Percentiles rank a stretch among this genome's conserved stretches.
Evolutionary conservation across 2,113 vertebrate genomes (phyloP).

Genomic region (Aepyceros melampus): DNA sequence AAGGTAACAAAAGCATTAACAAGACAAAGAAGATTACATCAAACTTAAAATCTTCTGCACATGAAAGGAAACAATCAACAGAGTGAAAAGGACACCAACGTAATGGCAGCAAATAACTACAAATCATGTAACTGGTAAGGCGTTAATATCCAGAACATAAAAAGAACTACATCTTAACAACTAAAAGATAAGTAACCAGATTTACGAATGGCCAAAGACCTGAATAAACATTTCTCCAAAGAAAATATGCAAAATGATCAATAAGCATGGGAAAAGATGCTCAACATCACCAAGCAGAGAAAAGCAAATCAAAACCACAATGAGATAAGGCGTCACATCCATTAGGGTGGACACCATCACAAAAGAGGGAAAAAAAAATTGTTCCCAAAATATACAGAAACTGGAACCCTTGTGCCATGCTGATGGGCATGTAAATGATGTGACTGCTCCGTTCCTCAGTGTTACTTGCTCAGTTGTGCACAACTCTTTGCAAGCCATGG

Average conservation of each 20-base stretch:
- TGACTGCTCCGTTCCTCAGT: background rate
- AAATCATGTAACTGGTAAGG: background rate
- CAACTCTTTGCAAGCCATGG: background rate
- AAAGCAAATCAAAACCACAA: background rate
- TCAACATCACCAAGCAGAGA: background rate
- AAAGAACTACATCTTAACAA: background rate
- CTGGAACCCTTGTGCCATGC: background rate
- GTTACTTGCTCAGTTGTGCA: background rate
- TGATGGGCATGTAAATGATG: background rate
- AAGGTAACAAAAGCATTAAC: background rate
- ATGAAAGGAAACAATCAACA: background rate
- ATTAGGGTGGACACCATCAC: background rate
- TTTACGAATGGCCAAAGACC: background rate
- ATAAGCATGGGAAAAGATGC: background rate
- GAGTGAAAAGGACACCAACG: background rate
- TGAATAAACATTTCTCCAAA: background rate
- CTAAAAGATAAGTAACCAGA: background rate
- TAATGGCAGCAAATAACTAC: background rate
- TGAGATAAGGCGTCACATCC: background rate
- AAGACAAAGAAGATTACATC: background rate
- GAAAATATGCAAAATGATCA: background rate
- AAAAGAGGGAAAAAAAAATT: background rate
- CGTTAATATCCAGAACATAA: background rate
- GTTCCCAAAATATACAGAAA: background rate
- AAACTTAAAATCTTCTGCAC: background rate